Evolutionary conservation across 2,113 vertebrate genomes (phyloP), one percentile per base, ranked within the genome.

Genomic region (Datnioides undecimradiatus): DNA sequence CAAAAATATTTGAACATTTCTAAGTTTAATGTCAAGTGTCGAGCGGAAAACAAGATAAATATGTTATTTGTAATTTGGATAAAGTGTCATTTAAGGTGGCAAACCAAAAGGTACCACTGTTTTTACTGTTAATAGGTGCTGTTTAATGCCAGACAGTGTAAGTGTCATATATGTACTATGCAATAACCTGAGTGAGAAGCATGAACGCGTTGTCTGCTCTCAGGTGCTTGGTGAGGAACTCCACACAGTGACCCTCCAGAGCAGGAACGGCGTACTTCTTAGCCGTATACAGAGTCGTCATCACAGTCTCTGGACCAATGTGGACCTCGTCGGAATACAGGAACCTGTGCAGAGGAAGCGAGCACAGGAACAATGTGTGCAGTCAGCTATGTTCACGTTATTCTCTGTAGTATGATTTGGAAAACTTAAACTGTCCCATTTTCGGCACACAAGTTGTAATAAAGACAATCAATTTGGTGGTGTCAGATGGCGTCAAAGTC

Each of bases 291-390:
- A 98, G 95, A 76, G 97, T 98, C 23, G 97, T 98, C 97, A 99
- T 98, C 79, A 98, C 97, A 41, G 97, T 98, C 92, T 97, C 97
- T 3, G 97, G 97, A 64, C 97, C 96, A 48, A 98, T 99, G 0
- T 98, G 96, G 88, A 98, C 96, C 93, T 98, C 97, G 67, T 99
- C 97, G 59, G 97, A 98, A 91, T 99, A 98, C 14, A 99, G 94
- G 92, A 99, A 99, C 93, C 97, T 99, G 76, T 2, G 52, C 3
- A 33, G 16, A 76, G 11, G 14, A 48, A 62, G 33, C 41, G 38
- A 25, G 13, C 2, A 64, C 34, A 54, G 52, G 25, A 58, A 33
- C 8, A 34, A 57, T 31, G 13, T 13, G 36, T 21, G 12, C 0
- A 1, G 34, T 49, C 29, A 49, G 55, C 8, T 12, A 6, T n/a